These are phyloP conservation scores for Synodontis membranacea DNA, from an alignment of 2,113 vertebrate species.

Conservation along the genomic window DNA sequence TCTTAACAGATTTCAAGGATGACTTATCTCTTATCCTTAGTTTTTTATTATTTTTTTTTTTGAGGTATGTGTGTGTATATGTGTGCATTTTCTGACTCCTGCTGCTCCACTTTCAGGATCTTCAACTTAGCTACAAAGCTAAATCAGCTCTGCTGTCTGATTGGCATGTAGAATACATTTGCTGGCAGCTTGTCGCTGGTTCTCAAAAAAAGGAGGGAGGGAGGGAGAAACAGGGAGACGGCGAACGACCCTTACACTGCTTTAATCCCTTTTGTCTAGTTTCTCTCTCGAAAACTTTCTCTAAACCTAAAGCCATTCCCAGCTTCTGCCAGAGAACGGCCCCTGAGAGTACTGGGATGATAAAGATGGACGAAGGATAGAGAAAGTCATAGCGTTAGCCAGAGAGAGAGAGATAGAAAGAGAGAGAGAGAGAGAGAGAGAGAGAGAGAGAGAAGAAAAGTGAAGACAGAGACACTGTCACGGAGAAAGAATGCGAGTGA, in stretches of 20 bases:
- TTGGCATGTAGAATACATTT: conserved; percentile 23
- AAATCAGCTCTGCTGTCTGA: conserved; percentile 25
- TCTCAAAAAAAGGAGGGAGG: neutral
- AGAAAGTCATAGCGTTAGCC: neutral
- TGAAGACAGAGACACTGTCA: neutral
- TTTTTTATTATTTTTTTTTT: no score
- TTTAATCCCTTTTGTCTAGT: conserved; percentile 38
- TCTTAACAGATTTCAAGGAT: conserved; percentile 25
- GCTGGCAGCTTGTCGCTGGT: neutral
- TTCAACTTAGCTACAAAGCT: conserved; percentile 24
- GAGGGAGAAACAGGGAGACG: neutral
- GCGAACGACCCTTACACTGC: neutral
- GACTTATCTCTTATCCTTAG: conserved; percentile 21
- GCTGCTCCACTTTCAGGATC: conserved; percentile 24
- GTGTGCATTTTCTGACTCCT: conserved; percentile 22
- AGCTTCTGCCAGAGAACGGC: neutral
- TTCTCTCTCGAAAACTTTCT: conserved; percentile 28
- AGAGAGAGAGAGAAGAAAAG: neutral
- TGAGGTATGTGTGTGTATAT: conserved; percentile 6
- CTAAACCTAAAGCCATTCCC: conserved; percentile 18
- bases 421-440: conserved; percentile 8
- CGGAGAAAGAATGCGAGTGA: neutral
- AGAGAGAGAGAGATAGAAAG: neutral
- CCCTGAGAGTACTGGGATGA: neutral
- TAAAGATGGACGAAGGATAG: conserved; percentile 14